These are phyloP conservation scores for Mobula hypostoma DNA, from an alignment of 2,113 vertebrate genomes.

Conservation along the genomic window DNA sequence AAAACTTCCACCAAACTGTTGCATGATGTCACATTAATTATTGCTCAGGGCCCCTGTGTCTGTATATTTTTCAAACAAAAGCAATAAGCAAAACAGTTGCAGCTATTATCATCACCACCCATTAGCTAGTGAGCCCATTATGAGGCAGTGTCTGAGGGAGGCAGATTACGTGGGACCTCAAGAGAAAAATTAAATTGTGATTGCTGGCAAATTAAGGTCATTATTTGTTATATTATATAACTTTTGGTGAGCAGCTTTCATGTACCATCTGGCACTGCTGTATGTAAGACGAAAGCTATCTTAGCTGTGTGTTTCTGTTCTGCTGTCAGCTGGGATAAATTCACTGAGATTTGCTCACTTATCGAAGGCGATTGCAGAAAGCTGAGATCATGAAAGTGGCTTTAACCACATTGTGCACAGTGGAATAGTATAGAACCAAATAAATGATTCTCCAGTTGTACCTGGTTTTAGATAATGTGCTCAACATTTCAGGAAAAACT, in stretches of 20 bases:
- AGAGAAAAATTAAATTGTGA: background rate
- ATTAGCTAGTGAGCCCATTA: background rate
- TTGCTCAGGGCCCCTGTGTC: background rate
- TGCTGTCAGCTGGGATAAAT: conserved; percentile 3
- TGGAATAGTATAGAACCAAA: background rate
- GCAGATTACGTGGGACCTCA: background rate
- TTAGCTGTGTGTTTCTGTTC: background rate
- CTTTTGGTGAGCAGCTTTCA: background rate
- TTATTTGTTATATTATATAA: conserved; percentile 4
- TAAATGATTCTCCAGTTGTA: background rate
- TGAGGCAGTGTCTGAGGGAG: background rate
- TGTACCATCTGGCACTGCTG: background rate
- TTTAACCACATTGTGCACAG: background rate
- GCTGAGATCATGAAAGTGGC: background rate
- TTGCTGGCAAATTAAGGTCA: background rate
- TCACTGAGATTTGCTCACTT: background rate
- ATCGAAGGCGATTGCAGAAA: background rate
- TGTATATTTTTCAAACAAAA: background rate
- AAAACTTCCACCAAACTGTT: background rate
- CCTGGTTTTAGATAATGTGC: background rate
- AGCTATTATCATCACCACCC: background rate
- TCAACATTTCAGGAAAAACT: too few species aligned
- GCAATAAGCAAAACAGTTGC: conserved; percentile 20
- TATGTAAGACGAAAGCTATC: background rate
- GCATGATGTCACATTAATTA: background rate